Evolutionary conservation across 2,113 vertebrate species (phyloP).

Genomic region (Ictalurus furcatus): DNA sequence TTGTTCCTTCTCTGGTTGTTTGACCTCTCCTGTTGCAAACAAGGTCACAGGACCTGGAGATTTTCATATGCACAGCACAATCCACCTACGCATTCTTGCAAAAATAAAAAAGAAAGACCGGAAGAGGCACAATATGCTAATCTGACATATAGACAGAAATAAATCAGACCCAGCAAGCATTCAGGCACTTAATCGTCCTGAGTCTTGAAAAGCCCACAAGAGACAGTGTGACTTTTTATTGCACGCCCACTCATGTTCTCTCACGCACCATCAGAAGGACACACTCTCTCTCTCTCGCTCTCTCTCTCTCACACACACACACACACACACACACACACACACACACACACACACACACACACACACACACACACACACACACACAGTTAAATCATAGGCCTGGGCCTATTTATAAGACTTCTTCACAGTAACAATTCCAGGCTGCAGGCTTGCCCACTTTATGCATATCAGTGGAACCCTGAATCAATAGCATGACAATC

Average conservation of each 20-base stretch:
- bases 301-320: slow-evolving; percentile 1
- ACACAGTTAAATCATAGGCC: slow-evolving; percentile 20
- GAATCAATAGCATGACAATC: slow-evolving; percentile 25
- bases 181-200: slow-evolving; percentile 34
- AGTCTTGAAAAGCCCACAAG: slow-evolving; percentile 39
- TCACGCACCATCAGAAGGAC: slow-evolving; percentile 33
- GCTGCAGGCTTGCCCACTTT: slow-evolving; percentile 60
- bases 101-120: not conserved
- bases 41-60: slow-evolving; percentile 60
- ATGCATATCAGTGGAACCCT: slow-evolving; percentile 66
- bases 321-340: no score
- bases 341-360: slow-evolving; percentile 28
- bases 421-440: slow-evolving; percentile 57
- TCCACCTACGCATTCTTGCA: slow-evolving; percentile 9
- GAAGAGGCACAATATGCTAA: slow-evolving; percentile 43
- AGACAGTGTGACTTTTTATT: slow-evolving; percentile 49
- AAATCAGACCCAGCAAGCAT: slow-evolving; percentile 42
- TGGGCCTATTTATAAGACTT: slow-evolving; percentile 65
- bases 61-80: slow-evolving; percentile 39
- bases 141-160: slow-evolving; percentile 51
- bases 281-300: not conserved
- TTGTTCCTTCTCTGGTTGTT: not conserved
- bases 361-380: slow-evolving; percentile 44
- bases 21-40: slow-evolving; percentile 1
- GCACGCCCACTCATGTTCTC: slow-evolving; percentile 43